A percentile compares a stretch with the other conserved stretches of the same genome.
phyloP scores from a whole-genome alignment of 2,888 invertebrate genomes.

The Tanaodytes sp. region DNA sequence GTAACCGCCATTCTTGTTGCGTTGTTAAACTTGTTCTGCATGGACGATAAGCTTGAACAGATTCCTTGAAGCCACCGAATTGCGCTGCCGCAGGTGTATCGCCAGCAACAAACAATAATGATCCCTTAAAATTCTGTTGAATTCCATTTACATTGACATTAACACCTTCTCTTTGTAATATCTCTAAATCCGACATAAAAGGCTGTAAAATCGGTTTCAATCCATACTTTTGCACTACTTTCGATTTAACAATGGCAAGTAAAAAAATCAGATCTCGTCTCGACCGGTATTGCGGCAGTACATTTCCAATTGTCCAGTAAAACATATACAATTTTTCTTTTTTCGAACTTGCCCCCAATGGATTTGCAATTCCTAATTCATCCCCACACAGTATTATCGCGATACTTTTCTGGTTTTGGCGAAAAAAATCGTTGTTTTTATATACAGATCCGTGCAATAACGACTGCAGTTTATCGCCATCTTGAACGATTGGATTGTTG shows the following conservation, averaged over 20 bases:
- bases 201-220: slow-evolving; percentile 41
- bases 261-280: slow-evolving; percentile 45
- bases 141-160: slow-evolving; percentile 11
- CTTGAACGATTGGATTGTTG: slow-evolving; percentile 30
- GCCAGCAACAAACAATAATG: slow-evolving; percentile 46
- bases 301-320: slow-evolving; percentile 35
- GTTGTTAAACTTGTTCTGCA: slow-evolving; percentile 47
- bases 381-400: too few species aligned
- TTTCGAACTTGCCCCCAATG: too few species aligned
- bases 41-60: slow-evolving; percentile 48
- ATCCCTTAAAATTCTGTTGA: slow-evolving; percentile 43
- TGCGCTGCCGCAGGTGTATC: slow-evolving; percentile 53
- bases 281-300: slow-evolving; percentile 37
- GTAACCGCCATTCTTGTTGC: slow-evolving; percentile 2
- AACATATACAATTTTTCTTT: slow-evolving; percentile 26
- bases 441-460: slow-evolving; percentile 54
- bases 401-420: too few species aligned
- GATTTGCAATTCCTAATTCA: too few species aligned
- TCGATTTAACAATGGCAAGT: slow-evolving; percentile 37
- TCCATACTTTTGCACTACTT: slow-evolving; percentile 28
- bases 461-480: slow-evolving; percentile 33
- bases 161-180: slow-evolving; percentile 41
- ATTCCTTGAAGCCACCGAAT: slow-evolving; percentile 54
- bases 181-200: slow-evolving; percentile 38
- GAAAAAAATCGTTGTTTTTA: too few species aligned